These are phyloP conservation scores for Eleginops maclovinus DNA, from an alignment of 2,113 vertebrate genomes.

Conservation along the genomic window DNA sequence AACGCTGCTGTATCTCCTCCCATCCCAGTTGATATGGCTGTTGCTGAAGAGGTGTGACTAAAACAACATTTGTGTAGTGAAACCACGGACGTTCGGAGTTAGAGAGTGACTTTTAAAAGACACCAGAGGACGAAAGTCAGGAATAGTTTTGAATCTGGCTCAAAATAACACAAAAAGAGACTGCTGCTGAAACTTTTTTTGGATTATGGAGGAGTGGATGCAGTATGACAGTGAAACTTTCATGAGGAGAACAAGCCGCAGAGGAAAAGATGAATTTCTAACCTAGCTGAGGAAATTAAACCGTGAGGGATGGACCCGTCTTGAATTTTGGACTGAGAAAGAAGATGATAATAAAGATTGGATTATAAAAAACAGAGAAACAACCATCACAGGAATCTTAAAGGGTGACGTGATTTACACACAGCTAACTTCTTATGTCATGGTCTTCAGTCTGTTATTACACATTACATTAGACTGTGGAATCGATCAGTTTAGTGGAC, in stretches of 20 bases:
- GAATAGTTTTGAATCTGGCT: background rate
- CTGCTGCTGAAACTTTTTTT: slow-evolving; percentile 6
- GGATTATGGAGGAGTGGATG: slow-evolving; percentile 30
- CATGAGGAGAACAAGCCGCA: slow-evolving; percentile 3
- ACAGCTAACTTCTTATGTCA: slow-evolving; percentile 9
- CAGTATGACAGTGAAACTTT: background rate
- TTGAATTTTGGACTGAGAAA: slow-evolving; percentile 25
- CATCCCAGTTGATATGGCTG: slow-evolving; percentile 23
- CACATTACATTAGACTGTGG: background rate
- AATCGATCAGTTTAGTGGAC: background rate
- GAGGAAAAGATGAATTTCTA: slow-evolving; percentile 2
- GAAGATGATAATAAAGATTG: slow-evolving; percentile 33
- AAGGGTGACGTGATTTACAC: slow-evolving; percentile 22
- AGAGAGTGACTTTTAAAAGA: slow-evolving; percentile 17
- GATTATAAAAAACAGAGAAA: slow-evolving; percentile 32
- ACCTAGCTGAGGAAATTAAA: slow-evolving; percentile 16
- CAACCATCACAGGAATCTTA: slow-evolving; percentile 1
- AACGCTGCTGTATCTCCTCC: slow-evolving; percentile 61
- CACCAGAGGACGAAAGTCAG: background rate
- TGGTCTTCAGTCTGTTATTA: background rate
- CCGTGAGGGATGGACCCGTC: slow-evolving; percentile 7
- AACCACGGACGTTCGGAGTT: slow-evolving; percentile 35
- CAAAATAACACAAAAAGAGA: slow-evolving; percentile 12
- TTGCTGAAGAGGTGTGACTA: slow-evolving; percentile 46
- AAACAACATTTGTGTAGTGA: slow-evolving; percentile 14